These are phyloP conservation scores for Drosophila ohnishii DNA, from an alignment of 1,140 invertebrate genomes.

Conservation along the genomic window DNA sequence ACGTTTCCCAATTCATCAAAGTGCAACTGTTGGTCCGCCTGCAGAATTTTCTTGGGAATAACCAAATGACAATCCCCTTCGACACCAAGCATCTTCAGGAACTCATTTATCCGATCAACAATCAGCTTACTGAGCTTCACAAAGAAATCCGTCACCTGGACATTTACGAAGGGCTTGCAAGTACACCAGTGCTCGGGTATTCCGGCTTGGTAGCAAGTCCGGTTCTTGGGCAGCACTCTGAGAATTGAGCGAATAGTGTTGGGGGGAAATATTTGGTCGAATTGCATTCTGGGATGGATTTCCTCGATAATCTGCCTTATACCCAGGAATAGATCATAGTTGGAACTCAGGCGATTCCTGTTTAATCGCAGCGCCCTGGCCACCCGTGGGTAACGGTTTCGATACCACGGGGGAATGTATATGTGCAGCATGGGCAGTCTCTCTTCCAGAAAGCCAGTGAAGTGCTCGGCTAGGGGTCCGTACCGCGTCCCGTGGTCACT, in stretches of 20 bases:
- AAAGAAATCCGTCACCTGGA: conserved; percentile 30
- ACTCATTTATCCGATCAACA: not conserved
- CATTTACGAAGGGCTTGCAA: conserved; percentile 84
- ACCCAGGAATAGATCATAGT: conserved; percentile 91
- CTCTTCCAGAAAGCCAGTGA: conserved; percentile 93
- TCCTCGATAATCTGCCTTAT: conserved; percentile 86
- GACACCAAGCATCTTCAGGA: not conserved
- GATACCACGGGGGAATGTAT: conserved; percentile 89
- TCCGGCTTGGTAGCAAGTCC: conserved; percentile 88
- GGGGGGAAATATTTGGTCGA: conserved; percentile 64
- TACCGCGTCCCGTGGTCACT: conserved; percentile 96
- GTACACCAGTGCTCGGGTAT: conserved; percentile 91
- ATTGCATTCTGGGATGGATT: conserved; percentile 86
- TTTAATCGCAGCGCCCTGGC: conserved; percentile 88
- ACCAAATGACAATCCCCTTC: not conserved
- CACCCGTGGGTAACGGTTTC: conserved; percentile 85
- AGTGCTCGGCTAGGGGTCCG: conserved; percentile 87
- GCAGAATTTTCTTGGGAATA: not conserved
- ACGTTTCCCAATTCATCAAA: not conserved
- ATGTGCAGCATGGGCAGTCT: conserved; percentile 93
- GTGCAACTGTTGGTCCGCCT: not conserved
- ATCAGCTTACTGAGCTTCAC: conserved; percentile 76
- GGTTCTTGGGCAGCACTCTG: conserved; percentile 84
- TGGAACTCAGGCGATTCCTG: conserved; percentile 88
- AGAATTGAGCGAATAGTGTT: conserved; percentile 87